Base-by-base conservation (phyloP, 92 coral and sea anemone species). In the Blastomussa wellsi region DNA sequence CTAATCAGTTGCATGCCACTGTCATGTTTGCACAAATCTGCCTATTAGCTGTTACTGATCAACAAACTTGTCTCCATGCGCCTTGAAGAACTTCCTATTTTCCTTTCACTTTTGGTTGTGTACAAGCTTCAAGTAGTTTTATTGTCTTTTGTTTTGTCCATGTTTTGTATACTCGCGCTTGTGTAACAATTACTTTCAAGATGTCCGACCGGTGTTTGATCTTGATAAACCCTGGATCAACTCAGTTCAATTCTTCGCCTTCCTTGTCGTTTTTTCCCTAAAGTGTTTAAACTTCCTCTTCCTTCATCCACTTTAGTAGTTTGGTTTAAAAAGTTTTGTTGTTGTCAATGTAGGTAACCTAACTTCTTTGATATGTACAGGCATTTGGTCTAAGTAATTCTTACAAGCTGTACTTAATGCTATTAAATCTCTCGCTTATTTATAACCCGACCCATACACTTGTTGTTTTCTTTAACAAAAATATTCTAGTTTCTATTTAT, bases 81-180 rank as follows among this genome's bases (percentile, higher is more conserved):
- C 75, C 12, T 19, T 70, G 75, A 37, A 70, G 75, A 17, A 26
- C 29, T 72, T 51, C 53, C 78, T 51, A 28, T 49, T 52, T 80
- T 82, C 22, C 53, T 72, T 82, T 35, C 86, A 71, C 78, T 82
- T 71, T 37, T 52, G 37, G 52, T 17, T 71, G 53, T 69, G 62
- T 32, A 82, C 64, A 28, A 6, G 38, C 37, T 51, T 70, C 52
- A 52, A 53, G 69, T 48, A 48, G 66, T 69, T 47, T n/a, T 49
- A 4, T 76, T 76, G 80, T n/a, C 66, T 5, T 7, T 51, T n/a
- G n/a, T n/a, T 77, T 77, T 8, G 14, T 7, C 14, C 26, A 9
- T n/a, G 24, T 1, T 82, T 72, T 51, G 51, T 24, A 26, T 16
- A 29, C 41, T 0, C 15, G 76, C 41, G 66, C 55, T 13, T 36